phyloP scores from a whole-genome alignment of 2,113 vertebrate genomes.

The Phalacrocorax pelagicus region DNA sequence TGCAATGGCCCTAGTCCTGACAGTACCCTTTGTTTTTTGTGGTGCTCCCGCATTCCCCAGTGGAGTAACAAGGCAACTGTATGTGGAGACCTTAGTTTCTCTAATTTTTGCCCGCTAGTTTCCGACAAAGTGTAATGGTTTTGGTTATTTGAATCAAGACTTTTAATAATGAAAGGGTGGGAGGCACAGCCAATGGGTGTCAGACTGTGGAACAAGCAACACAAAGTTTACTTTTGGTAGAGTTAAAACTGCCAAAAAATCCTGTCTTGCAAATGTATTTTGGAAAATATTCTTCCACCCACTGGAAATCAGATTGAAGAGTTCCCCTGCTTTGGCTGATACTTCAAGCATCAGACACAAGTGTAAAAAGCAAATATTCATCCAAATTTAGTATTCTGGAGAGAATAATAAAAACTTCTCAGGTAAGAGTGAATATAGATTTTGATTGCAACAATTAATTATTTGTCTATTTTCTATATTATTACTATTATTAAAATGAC shows the following conservation, averaged over 20 bases:
- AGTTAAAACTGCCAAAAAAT: neutral
- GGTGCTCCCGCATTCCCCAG: neutral
- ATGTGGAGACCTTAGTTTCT: neutral
- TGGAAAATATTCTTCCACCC: neutral
- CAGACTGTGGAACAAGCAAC: neutral
- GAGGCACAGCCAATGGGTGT: neutral
- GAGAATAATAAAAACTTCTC: neutral
- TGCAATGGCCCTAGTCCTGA: neutral
- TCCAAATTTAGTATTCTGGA: neutral
- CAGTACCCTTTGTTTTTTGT: neutral
- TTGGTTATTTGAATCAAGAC: neutral
- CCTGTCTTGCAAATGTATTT: neutral
- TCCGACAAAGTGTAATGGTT: neutral
- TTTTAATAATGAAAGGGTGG: neutral
- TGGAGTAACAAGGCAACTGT: neutral
- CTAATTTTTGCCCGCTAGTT: neutral
- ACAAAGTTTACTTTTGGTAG: neutral
- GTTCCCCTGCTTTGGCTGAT: neutral
- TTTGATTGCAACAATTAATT: neutral
- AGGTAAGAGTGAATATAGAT: neutral
- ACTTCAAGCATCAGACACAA: neutral
- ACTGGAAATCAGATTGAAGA: neutral
- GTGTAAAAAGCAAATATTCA: neutral
- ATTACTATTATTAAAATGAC: fast-evolving
- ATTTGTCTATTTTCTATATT: neutral